Evolutionary conservation across 2,113 vertebrate species (phyloP).

Genomic region (Antechinus flavipes): DNA sequence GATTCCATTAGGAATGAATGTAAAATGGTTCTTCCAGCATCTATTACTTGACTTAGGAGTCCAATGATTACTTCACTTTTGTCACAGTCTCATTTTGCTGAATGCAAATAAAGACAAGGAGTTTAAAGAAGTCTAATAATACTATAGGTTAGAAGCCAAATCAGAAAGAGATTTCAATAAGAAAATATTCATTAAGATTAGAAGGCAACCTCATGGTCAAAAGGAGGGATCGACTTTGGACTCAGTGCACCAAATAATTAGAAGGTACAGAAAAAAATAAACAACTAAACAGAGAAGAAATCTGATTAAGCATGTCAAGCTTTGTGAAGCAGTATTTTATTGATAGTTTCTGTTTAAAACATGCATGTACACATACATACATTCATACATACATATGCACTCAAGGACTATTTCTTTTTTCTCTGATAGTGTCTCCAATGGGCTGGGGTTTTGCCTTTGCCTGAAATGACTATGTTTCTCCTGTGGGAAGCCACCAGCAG

Average conservation of each 20-base stretch:
- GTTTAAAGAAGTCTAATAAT: slow-evolving; percentile 6
- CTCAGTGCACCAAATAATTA: neutral
- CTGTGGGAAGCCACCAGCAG: slow-evolving; percentile 55
- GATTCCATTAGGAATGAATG: neutral
- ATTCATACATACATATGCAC: no score
- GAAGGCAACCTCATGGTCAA: neutral
- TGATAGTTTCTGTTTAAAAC: neutral
- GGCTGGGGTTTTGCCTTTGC: neutral
- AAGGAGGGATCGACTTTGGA: neutral
- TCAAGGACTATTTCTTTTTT: neutral
- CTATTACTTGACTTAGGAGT: slow-evolving; percentile 34
- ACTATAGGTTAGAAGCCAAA: neutral
- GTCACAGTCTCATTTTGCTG: slow-evolving; percentile 1
- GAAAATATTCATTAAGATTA: neutral
- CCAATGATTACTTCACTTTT: slow-evolving; percentile 14
- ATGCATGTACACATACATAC: neutral
- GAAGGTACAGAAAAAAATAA: neutral
- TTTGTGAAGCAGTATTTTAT: neutral
- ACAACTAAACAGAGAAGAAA: neutral
- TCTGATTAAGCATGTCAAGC: neutral
- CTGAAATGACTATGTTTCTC: slow-evolving; percentile 19
- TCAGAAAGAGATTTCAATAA: neutral
- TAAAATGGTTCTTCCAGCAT: slow-evolving; percentile 10
- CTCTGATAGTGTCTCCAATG: neutral
- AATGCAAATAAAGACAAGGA: slow-evolving; percentile 19